A percentile compares a stretch with the other conserved stretches of the same genome.
Evolutionary conservation across 2,797 vertebrate genomes (phyloP).

Genomic region (Crypturellus tataupa): DNA sequence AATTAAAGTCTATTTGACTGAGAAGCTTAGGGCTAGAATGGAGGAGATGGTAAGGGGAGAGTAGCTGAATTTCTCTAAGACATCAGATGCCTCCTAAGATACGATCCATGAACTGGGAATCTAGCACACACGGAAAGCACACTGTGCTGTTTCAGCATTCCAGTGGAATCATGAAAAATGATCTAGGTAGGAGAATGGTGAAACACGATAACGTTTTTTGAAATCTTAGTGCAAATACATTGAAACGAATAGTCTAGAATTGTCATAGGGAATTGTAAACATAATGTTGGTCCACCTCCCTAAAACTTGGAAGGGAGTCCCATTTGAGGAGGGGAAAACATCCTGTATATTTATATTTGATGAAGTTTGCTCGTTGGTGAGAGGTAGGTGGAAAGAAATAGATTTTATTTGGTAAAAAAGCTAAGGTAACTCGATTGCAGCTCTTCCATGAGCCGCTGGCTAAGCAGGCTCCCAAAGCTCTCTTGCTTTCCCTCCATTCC

Average conservation of each 20-base stretch:
- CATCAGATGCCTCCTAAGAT: neutral
- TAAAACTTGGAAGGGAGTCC: neutral
- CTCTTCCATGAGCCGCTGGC: neutral
- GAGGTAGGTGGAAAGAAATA: neutral
- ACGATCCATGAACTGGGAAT: accelerated
- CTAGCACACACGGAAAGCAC: neutral
- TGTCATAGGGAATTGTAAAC: neutral
- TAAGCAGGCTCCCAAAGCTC: neutral
- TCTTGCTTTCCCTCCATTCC: neutral
- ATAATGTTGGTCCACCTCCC: neutral
- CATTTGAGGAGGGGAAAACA: neutral
- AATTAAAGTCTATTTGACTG: neutral
- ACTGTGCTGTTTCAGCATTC: neutral
- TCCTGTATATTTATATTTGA: neutral
- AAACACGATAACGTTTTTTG: neutral
- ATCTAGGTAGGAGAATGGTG: neutral
- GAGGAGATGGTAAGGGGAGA: neutral
- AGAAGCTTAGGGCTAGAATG: neutral
- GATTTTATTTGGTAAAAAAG: neutral
- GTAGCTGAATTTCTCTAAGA: neutral
- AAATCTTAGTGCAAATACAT: neutral
- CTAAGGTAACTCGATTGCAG: neutral
- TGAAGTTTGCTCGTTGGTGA: neutral
- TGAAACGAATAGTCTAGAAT: neutral
- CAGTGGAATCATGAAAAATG: neutral